Evolutionary conservation across 2,113 vertebrate species (phyloP).

Genomic region (Amphilophus citrinellus): DNA sequence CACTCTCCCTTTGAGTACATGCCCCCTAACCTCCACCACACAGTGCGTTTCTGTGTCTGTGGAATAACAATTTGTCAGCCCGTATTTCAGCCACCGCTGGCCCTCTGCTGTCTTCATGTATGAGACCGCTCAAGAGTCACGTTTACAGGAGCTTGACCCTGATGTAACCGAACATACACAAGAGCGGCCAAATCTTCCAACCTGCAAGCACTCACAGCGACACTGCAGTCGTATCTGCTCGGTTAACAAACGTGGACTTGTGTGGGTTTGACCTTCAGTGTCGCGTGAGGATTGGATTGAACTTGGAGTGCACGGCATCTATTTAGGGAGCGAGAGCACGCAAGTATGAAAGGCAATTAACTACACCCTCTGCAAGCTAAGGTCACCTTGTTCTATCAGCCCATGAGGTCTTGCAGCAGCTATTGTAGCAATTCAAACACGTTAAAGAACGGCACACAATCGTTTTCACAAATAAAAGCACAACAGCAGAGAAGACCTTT

Average conservation of each 20-base stretch:
- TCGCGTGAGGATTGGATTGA: slow-evolving; percentile 29
- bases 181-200: not conserved
- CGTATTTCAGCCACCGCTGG: not conserved
- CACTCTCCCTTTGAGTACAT: not conserved
- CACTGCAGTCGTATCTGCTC: not conserved
- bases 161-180: not conserved
- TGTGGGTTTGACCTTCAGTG: slow-evolving; percentile 58
- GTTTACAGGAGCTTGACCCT: not conserved
- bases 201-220: not conserved
- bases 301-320: slow-evolving; percentile 49
- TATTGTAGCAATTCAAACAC: slow-evolving; percentile 23
- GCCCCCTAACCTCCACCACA: not conserved
- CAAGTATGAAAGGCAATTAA: slow-evolving; percentile 65
- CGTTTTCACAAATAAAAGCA: not conserved
- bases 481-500: not conserved
- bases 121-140: not conserved
- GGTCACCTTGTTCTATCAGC: slow-evolving; percentile 72
- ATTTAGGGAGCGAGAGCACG: slow-evolving; percentile 42
- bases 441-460: not conserved
- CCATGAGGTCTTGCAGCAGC: slow-evolving; percentile 32
- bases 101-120: slow-evolving; percentile 15
- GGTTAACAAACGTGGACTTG: slow-evolving; percentile 40
- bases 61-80: not conserved
- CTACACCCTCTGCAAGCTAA: slow-evolving; percentile 49
- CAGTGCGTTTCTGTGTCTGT: slow-evolving; percentile 4